Percentiles rank a stretch among this genome's conserved stretches.
phyloP scores from a whole-genome alignment of 2,113 vertebrate species.

The Galbula dea region DNA sequence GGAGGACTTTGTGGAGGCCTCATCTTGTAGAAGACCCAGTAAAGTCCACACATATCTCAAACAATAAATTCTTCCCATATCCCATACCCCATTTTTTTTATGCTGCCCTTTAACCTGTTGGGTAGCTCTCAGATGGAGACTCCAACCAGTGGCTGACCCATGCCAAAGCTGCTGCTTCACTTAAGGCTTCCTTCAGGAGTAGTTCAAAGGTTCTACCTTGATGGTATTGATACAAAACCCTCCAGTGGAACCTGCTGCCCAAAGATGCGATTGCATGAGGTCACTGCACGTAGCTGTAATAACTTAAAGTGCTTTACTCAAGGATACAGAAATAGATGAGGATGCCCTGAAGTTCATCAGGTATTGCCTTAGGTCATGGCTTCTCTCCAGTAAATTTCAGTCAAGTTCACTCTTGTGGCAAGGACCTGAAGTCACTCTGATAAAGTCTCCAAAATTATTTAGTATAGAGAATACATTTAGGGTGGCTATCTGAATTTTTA shows the following conservation, averaged over 20 bases:
- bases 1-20: neutral
- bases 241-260: constrained; percentile 27
- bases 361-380: constrained; percentile 78
- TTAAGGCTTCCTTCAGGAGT: constrained; percentile 22
- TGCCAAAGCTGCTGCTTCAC: neutral
- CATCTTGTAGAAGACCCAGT: neutral
- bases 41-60: neutral
- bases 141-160: neutral
- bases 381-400: constrained; percentile 66
- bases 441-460: constrained; percentile 18
- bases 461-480: neutral
- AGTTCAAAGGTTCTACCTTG: neutral
- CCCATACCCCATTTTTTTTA: neutral
- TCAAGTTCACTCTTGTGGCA: constrained; percentile 33
- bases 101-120: neutral
- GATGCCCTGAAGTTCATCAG: constrained; percentile 79
- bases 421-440: constrained; percentile 35
- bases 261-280: constrained; percentile 69
- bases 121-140: neutral
- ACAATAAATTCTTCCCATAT: neutral
- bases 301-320: constrained; percentile 73
- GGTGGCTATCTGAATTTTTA: neutral
- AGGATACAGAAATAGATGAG: constrained; percentile 72
- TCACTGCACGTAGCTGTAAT: constrained; percentile 70
- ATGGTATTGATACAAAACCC: constrained; percentile 48